phyloP scores from a whole-genome alignment of 92 coral and sea anemone genomes.

The Parazoanthus swiftii region DNA sequence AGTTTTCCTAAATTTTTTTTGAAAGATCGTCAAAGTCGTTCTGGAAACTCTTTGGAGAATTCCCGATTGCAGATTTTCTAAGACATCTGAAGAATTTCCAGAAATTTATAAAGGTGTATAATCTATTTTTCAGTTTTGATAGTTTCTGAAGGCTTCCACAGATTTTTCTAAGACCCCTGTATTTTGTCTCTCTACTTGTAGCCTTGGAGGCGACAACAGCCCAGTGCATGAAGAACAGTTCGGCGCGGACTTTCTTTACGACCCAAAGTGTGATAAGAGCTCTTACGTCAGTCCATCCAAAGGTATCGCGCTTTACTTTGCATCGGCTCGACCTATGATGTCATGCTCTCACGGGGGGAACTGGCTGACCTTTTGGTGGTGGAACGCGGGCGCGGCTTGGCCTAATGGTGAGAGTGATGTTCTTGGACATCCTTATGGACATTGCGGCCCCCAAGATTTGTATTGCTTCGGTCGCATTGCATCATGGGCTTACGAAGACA shows the following conservation, averaged over 20 bases:
- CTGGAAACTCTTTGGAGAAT: no score
- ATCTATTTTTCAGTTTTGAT: no score
- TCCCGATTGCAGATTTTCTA: no score
- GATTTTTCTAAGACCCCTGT: no score
- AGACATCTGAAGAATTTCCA: no score
- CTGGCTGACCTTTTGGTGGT: constrained; percentile 87
- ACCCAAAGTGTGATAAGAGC: constrained; percentile 59
- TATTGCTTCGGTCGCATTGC: constrained; percentile 79
- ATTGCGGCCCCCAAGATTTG: constrained; percentile 60
- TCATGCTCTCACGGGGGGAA: constrained; percentile 65
- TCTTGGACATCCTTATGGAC: constrained; percentile 57
- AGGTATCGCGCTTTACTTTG: constrained; percentile 63
- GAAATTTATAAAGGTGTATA: no score
- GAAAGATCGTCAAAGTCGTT: no score
- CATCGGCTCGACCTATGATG: constrained; percentile 57
- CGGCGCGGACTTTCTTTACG: constrained; percentile 66
- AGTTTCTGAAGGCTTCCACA: no score
- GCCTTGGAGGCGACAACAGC: constrained; percentile 49
- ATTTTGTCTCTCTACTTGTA: constrained; percentile 33
- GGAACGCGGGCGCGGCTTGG: constrained; percentile 71
- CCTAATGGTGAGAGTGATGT: constrained; percentile 63
- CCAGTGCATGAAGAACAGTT: constrained; percentile 56
- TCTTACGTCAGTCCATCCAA: constrained; percentile 49
- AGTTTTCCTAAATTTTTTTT: no score
- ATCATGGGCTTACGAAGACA: constrained; percentile 75